These are phyloP conservation scores for Synodontis membranacea DNA, from an alignment of 2,113 vertebrate genomes.

Conservation along the genomic window DNA sequence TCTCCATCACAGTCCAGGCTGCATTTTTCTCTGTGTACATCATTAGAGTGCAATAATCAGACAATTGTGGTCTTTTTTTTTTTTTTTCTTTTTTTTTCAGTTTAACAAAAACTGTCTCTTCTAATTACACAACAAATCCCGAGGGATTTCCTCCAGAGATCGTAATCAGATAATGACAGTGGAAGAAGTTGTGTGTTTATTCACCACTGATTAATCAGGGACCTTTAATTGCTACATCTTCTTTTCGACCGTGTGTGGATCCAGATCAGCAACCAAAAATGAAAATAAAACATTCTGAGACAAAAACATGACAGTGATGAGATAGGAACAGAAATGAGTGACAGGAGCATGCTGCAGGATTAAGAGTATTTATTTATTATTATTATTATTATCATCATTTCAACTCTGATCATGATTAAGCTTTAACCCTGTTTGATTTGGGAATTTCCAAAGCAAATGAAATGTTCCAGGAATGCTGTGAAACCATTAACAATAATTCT, in stretches of 20 bases:
- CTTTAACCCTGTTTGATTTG: background rate
- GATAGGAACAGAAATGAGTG: background rate
- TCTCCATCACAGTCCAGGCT: slow-evolving; percentile 16
- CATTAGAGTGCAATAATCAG: slow-evolving; percentile 48
- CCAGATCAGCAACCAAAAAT: background rate
- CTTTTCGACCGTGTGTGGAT: background rate
- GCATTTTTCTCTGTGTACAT: slow-evolving; percentile 42
- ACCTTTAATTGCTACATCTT: slow-evolving; percentile 39
- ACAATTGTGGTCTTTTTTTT: slow-evolving; percentile 30
- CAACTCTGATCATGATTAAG: no score
- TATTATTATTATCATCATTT: background rate
- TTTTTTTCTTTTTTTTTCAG: slow-evolving; percentile 4
- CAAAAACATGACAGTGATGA: slow-evolving; percentile 9
- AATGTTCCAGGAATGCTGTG: background rate
- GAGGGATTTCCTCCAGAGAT: slow-evolving; percentile 37
- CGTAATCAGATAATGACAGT: slow-evolving; percentile 32
- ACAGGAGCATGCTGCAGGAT: background rate
- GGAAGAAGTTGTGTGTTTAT: slow-evolving; percentile 43
- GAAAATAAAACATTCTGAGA: slow-evolving; percentile 13
- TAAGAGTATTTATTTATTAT: background rate
- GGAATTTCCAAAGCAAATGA: background rate
- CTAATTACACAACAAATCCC: slow-evolving; percentile 42
- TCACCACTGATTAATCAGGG: slow-evolving; percentile 45
- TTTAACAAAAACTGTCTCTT: slow-evolving; percentile 60
- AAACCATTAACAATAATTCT: background rate